A percentile compares a stretch with the other conserved stretches of the same genome.
These are phyloP conservation scores for Ectemnius cavifrons DNA, from an alignment of 2,888 invertebrate species.

Conservation along the genomic window DNA sequence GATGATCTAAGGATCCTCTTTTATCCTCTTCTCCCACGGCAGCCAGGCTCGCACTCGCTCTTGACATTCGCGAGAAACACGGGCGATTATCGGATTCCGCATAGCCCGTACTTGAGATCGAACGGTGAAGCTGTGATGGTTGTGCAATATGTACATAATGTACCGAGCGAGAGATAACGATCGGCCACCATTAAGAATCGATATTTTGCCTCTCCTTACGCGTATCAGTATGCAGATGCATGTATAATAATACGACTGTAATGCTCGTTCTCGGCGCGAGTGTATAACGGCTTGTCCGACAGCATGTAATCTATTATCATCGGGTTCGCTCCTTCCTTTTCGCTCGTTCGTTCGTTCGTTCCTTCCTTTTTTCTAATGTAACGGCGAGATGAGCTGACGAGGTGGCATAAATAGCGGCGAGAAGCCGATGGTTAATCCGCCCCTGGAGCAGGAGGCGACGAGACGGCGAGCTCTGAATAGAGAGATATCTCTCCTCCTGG, in stretches of 20 bases:
- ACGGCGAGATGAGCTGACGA: slow-evolving; percentile 2
- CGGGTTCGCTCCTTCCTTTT: slow-evolving; percentile 13
- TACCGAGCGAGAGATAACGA: too few relatives aligned
- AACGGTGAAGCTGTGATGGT: too few relatives aligned
- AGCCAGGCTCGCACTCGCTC: too few relatives aligned
- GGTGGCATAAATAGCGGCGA: not conserved
- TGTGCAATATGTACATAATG: too few relatives aligned
- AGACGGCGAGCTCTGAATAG: slow-evolving; percentile 51
- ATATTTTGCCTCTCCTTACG: not conserved
- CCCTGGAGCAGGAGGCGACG: slow-evolving; percentile 40
- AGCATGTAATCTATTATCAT: slow-evolving; percentile 5
- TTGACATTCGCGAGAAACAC: too few relatives aligned
- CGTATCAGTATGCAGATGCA: slow-evolving; percentile 13
- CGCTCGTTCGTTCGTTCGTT: slow-evolving; percentile 20
- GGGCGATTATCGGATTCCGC: too few relatives aligned
- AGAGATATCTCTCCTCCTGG: slow-evolving; percentile 63
- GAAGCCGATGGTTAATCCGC: slow-evolving; percentile 47
- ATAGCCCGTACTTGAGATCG: too few relatives aligned
- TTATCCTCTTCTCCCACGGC: too few relatives aligned
- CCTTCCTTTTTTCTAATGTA: not conserved
- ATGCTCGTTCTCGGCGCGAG: not conserved
- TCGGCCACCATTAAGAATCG: too few relatives aligned
- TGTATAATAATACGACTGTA: slow-evolving; percentile 9
- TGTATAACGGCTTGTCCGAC: slow-evolving; percentile 4
- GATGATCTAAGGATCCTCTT: not conserved